These are phyloP conservation scores for Parapsyche elsis DNA, from an alignment of 1,140 invertebrate genomes.

Conservation along the genomic window DNA sequence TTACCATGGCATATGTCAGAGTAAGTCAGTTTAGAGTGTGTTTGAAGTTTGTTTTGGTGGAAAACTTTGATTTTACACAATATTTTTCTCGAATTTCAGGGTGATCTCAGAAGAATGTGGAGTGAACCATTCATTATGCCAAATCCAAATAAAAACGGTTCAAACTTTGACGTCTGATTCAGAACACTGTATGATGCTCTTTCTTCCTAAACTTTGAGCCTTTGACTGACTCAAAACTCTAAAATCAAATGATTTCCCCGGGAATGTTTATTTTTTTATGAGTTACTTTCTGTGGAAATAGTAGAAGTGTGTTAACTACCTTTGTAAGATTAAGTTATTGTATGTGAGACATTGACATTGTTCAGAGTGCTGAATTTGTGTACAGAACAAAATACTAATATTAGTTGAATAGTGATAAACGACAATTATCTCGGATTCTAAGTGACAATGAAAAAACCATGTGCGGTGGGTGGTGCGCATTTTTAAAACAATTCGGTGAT, in stretches of 20 bases:
- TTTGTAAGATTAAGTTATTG: constrained; percentile 36
- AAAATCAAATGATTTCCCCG: neutral
- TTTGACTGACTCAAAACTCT: constrained; percentile 1
- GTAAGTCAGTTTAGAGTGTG: constrained; percentile 66
- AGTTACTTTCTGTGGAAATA: constrained; percentile 10
- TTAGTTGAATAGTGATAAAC: neutral
- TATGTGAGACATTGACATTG: constrained; percentile 1
- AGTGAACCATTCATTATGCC: constrained; percentile 94
- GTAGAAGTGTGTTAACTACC: constrained; percentile 29
- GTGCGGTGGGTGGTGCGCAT: neutral
- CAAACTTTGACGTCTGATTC: constrained; percentile 66
- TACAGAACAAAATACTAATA: neutral
- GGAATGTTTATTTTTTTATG: constrained; percentile 29
- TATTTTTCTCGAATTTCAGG: constrained; percentile 71
- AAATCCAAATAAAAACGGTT: constrained; percentile 72
- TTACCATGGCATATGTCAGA: constrained; percentile 98
- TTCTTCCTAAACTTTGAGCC: constrained; percentile 25
- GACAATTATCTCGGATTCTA: neutral
- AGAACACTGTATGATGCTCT: neutral
- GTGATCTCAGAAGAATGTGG: constrained; percentile 97
- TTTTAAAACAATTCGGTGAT: neutral
- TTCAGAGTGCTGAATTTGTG: constrained; percentile 25
- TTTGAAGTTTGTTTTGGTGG: constrained; percentile 8
- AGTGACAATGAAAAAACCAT: neutral
- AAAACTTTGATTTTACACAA: neutral